phyloP scores from a whole-genome alignment of 2,888 invertebrate genomes.

The Tipula confusa region DNA sequence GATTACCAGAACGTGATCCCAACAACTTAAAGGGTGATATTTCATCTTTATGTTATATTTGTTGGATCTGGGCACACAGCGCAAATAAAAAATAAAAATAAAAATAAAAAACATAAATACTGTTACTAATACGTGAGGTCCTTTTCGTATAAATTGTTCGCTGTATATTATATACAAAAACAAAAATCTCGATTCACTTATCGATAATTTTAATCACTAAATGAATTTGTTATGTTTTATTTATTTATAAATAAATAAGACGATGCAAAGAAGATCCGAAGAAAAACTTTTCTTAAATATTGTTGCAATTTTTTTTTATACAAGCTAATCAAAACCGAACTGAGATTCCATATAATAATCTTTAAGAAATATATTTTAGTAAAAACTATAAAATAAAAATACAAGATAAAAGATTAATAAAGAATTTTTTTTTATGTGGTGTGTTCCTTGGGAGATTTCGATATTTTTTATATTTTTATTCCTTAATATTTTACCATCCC shows the following conservation, averaged over 20 bases:
- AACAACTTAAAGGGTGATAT: constrained; percentile 25
- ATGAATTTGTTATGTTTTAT: constrained; percentile 20
- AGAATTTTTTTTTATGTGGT: constrained; percentile 3
- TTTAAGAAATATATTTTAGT: constrained; percentile 13
- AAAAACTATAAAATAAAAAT: neutral
- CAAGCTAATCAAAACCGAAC: neutral
- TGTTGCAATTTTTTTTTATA: neutral
- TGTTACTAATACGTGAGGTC: constrained; percentile 20
- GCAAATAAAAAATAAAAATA: neutral
- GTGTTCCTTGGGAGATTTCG: constrained; percentile 12
- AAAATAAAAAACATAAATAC: too few species aligned
- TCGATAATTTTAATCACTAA: constrained; percentile 25
- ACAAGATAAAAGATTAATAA: constrained; percentile 25
- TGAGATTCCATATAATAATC: constrained; percentile 20
- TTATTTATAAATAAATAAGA: neutral
- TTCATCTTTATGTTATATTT: neutral
- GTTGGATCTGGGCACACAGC: neutral
- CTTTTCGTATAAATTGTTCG: neutral
- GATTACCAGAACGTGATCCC: neutral
- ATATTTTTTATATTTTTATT: neutral
- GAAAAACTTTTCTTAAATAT: neutral
- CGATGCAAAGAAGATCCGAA: neutral
- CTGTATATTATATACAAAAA: neutral
- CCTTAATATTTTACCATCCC: constrained; percentile 8
- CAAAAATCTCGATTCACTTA: constrained; percentile 7